These are phyloP conservation scores for Xestia c-nigrum DNA, from an alignment of 2,888 invertebrate species.

Conservation along the genomic window DNA sequence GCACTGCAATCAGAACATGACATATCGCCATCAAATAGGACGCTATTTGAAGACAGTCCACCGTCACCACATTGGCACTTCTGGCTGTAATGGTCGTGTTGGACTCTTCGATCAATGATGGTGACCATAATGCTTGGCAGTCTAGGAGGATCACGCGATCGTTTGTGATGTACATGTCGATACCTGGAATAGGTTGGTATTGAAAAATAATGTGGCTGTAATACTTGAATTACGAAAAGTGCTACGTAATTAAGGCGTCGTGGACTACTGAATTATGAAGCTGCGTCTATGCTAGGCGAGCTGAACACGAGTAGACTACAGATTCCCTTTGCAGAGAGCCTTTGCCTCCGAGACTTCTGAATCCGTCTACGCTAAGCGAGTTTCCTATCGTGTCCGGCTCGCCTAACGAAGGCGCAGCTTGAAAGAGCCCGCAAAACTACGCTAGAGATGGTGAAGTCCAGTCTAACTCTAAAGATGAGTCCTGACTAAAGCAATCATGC, in stretches of 20 bases:
- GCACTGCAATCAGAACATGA: constrained; percentile 96
- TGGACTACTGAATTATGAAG: neutral
- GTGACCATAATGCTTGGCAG: constrained; percentile 95
- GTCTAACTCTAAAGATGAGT: neutral
- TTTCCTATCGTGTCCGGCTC: too few species aligned
- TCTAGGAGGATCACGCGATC: constrained; percentile 96
- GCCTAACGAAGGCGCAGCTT: too few species aligned
- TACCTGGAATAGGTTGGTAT: constrained; percentile 83
- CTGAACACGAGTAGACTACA: too few species aligned
- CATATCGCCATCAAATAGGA: constrained; percentile 97
- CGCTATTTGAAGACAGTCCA: constrained; percentile 94
- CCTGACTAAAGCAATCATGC: neutral
- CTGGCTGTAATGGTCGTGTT: constrained; percentile 87
- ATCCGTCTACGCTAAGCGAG: too few species aligned
- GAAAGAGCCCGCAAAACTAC: neutral
- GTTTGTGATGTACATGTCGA: constrained; percentile 94
- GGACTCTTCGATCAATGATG: constrained; percentile 93
- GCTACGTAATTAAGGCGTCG: neutral
- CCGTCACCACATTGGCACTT: constrained; percentile 90
- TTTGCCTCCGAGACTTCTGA: too few species aligned
- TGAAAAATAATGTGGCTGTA: too few species aligned
- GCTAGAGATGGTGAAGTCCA: neutral
- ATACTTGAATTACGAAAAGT: neutral
- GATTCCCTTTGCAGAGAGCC: too few species aligned
- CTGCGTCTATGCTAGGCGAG: too few species aligned